Evolutionary conservation across 1,140 invertebrate species (phyloP), one percentile per base, ranked within the genome.

Genomic region (Neodiprion pinetum): DNA sequence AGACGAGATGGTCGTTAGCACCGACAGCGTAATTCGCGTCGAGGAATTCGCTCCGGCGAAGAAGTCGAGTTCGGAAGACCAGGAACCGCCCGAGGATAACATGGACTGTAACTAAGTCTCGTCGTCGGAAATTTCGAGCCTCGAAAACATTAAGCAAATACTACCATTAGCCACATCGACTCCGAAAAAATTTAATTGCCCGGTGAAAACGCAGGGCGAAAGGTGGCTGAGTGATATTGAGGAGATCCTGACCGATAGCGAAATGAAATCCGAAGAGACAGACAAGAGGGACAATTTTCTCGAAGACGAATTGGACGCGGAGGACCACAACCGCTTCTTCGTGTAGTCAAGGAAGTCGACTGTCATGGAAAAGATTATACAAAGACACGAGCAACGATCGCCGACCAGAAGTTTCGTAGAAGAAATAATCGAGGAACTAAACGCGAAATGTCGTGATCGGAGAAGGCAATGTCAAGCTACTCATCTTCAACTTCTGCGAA

Each of bases 371-470:
- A 72, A 69, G 2, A 74, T 74, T 1, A 65, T 76, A 1, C 72
- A 76, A 50, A 9, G 14, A 9, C 53, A 76, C 21, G 9, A 73
- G 8, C 48, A 47, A 49, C 17, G 11, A 1, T 48, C 47, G 5
- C 9, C 17, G 50, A 67, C 21, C 53, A 73, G 48, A 17, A 73
- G 66, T 14, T 8, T 75, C 1, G 74, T 80, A 7, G 50, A 21
- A 1, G 72, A 71, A 0, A 77, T 80, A 2, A 76, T 80, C n/a
- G 70, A 73, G 1, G 77, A 76, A 48, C 61, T 78, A 7, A 72
- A 76, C 40, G 71, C 74, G 61, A 78, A 76, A 23, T 21, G 21
- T 28, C 10, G 5, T 40, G 50, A 48, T 7, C 21, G 9, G 0
- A 5, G 28, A 40, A 21, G 67, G 21, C 14, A 4, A 72, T 73